A percentile compares a stretch with the other conserved stretches of the same genome.
These are phyloP conservation scores for Caenorhabditis briggsae DNA, from an alignment of 1,140 invertebrate genomes.

Conservation along the genomic window DNA sequence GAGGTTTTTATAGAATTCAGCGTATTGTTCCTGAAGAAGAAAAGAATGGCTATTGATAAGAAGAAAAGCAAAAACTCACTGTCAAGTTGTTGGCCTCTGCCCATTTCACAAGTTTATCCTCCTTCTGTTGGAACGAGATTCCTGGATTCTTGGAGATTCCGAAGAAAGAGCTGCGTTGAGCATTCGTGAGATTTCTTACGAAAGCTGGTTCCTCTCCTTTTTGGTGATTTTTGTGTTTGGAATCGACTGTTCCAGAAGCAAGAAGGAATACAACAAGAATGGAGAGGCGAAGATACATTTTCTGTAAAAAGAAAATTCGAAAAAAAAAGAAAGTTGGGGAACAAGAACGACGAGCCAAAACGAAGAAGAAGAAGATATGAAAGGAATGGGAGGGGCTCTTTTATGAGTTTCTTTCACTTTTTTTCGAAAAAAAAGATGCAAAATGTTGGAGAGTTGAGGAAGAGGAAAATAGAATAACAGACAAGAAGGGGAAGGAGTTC, in stretches of 20 bases:
- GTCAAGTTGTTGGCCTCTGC: slow-evolving; percentile 3
- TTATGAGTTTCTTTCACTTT: background rate
- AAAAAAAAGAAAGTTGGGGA: background rate
- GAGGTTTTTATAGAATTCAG: slow-evolving; percentile 24
- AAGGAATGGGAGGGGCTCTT: background rate
- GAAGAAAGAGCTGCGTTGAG: background rate
- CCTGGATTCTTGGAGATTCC: slow-evolving; percentile 45
- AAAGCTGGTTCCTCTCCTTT: slow-evolving; percentile 39
- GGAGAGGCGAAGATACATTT: slow-evolving; percentile 21
- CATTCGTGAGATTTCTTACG: slow-evolving; percentile 10
- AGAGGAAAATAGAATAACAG: background rate
- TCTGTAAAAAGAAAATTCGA: background rate
- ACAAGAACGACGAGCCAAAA: background rate
- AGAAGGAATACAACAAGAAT: slow-evolving; percentile 17
- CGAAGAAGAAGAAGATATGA: background rate
- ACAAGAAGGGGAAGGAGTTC: background rate
- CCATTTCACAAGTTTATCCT: slow-evolving; percentile 39
- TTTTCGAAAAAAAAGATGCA: slow-evolving; percentile 7
- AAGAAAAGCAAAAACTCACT: background rate
- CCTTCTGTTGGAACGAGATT: slow-evolving; percentile 35
- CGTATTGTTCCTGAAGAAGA: slow-evolving; percentile 28
- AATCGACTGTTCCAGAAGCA: slow-evolving; percentile 2
- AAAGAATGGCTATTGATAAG: background rate
- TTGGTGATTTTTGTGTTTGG: slow-evolving; percentile 25
- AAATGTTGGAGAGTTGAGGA: background rate